phyloP scores from a whole-genome alignment of 2,113 vertebrate species.

The rat (Rattus norvegicus) region DNA sequence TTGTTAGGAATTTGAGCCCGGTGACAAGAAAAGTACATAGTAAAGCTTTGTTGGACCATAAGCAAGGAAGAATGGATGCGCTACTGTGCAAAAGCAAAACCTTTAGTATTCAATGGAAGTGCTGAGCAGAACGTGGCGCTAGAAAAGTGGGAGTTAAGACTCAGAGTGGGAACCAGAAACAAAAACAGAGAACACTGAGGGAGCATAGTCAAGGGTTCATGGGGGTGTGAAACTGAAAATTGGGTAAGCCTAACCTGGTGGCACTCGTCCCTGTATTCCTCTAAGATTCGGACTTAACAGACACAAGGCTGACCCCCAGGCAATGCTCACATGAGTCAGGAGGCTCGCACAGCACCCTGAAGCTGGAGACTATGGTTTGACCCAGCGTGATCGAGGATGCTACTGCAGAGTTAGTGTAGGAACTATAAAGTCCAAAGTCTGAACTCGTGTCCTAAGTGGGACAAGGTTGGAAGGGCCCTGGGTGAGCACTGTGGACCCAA shows the following conservation, averaged over 20 bases:
- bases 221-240: background rate
- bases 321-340: background rate
- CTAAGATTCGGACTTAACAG: background rate
- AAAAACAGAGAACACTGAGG: background rate
- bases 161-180: background rate
- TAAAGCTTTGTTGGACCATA: background rate
- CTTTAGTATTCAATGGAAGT: too few relatives aligned
- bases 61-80: background rate
- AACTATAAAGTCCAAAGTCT: background rate
- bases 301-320: background rate
- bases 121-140: background rate
- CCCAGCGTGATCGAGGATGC: background rate
- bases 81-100: background rate
- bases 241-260: rapidly evolving
- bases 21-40: background rate
- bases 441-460: rapidly evolving
- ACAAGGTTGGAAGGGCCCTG: rapidly evolving
- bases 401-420: background rate
- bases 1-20: background rate
- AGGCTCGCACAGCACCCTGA: rapidly evolving
- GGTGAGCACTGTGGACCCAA: background rate
- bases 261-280: background rate
- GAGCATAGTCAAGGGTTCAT: rapidly evolving
- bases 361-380: background rate
- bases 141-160: background rate